phyloP scores from a whole-genome alignment of 2,797 vertebrate genomes.

The Anguilla marmorata region DNA sequence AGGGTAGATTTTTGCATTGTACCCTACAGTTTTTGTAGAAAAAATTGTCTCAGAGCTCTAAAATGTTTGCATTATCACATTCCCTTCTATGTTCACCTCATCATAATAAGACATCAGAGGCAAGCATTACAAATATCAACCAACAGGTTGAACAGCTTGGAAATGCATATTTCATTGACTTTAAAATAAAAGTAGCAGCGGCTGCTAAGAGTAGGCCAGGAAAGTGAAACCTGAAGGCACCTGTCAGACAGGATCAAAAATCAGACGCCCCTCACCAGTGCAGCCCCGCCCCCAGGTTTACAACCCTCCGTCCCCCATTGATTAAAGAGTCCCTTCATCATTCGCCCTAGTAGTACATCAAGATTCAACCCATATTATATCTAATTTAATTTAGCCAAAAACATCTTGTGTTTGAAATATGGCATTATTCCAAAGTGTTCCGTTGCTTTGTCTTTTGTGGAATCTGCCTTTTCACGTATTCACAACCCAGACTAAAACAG shows the following conservation, averaged over 20 bases:
- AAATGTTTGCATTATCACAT: not conserved
- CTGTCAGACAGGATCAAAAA: not conserved
- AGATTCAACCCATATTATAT: not conserved
- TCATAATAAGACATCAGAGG: not conserved
- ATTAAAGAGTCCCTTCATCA: not conserved
- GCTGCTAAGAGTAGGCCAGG: not conserved
- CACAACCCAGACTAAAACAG: not conserved
- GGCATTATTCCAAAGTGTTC: not conserved
- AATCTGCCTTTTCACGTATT: not conserved
- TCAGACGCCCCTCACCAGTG: not conserved
- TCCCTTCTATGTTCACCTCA: not conserved
- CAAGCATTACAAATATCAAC: not conserved
- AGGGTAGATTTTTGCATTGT: not conserved
- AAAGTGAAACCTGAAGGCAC: not conserved
- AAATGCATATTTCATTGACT: not conserved
- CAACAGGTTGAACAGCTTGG: not conserved
- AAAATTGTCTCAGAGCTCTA: not conserved
- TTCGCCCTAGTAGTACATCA: not conserved
- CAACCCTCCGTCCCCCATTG: not conserved
- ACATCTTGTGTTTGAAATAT: not conserved
- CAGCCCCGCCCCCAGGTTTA: not conserved
- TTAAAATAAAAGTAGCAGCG: not conserved
- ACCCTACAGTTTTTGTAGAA: not conserved
- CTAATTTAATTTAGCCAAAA: not conserved
- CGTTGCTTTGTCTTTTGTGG: not conserved